Base-by-base conservation (phyloP, 2,797 vertebrate species). In the Bucorvus abyssinicus region DNA sequence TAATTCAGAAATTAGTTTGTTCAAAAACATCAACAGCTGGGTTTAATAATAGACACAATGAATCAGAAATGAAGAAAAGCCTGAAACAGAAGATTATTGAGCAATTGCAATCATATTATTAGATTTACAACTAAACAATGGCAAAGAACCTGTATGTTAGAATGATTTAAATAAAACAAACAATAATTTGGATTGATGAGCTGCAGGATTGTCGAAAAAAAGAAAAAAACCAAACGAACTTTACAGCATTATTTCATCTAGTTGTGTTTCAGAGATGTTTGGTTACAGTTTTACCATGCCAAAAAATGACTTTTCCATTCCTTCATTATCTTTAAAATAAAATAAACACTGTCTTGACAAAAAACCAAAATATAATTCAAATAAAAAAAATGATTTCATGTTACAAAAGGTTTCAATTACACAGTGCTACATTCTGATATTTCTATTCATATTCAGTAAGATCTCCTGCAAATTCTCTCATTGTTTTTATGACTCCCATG, bases 21-120 rank as follows among this genome's bases (percentile, higher is more conserved):
- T 98, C 93, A 96, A 98, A 98, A 98, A 97, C 97, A 98, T 97
- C 96, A 98, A 98, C 97, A 98, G 97, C 97, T 98, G 97, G 96
- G 87, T 96, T 97, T 98, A 97, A 97, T 98, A 98, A 98, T 73
- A 97, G 96, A 91, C 81, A 97, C 97, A 96, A 97, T 97, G 97
- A 97, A 97, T 97, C 89, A 97, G 94, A 97, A 97, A 97, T 93
- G 55, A 98, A 97, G 97, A 95, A 98, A 98, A 97, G 93, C 95
- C 96, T 59, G 52, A 97, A 95, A 97, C 73, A 79, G 90, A 97
- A 96, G 93, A 97, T 97, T 96, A 98, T 98, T 44, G 74, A 97
- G 89, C 67, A 97, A 95, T 89, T 97, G 95, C 96, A 97, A 97
- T 97, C 93, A 96, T 97, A 97, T 95, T 97, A 97, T 98, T 98